Conservation (phyloP, 2,113 vertebrate species). For the Hymenochirus boettgeri region DNA sequence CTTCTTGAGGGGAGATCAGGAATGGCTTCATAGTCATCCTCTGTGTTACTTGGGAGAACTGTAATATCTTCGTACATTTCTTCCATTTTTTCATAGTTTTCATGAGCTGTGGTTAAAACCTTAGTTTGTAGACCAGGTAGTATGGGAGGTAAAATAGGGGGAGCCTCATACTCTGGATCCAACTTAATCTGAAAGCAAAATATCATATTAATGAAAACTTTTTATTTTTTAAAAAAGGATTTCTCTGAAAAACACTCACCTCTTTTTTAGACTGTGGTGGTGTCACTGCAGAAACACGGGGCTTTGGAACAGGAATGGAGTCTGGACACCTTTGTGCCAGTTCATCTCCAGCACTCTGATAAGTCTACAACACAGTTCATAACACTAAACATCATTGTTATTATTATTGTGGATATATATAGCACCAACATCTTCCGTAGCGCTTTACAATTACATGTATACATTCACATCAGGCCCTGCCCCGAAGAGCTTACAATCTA, state of each 20-base stretch:
- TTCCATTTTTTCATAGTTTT: conserved; percentile 27
- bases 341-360: conserved; percentile 36
- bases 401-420: no score
- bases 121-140: neutral
- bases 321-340: conserved; percentile 26
- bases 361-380: neutral
- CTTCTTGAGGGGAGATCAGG: conserved; percentile 39
- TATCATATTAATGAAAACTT: neutral
- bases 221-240: neutral
- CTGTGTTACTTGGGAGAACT: conserved; percentile 49
- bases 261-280: neutral
- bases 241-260: conserved; percentile 6
- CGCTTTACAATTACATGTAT: no score
- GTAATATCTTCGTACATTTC: conserved; percentile 47
- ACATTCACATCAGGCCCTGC: no score
- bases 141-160: conserved; percentile 16
- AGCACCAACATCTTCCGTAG: no score
- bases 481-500: no score
- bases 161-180: conserved; percentile 12
- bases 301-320: conserved; percentile 3
- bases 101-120: neutral
- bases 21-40: conserved; percentile 68
- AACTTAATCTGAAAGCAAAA: neutral
- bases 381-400: no score
- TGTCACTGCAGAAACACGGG: conserved; percentile 2